Evolutionary conservation across 2,797 vertebrate genomes (phyloP).

Genomic region (Lophotriccus pileatus): DNA sequence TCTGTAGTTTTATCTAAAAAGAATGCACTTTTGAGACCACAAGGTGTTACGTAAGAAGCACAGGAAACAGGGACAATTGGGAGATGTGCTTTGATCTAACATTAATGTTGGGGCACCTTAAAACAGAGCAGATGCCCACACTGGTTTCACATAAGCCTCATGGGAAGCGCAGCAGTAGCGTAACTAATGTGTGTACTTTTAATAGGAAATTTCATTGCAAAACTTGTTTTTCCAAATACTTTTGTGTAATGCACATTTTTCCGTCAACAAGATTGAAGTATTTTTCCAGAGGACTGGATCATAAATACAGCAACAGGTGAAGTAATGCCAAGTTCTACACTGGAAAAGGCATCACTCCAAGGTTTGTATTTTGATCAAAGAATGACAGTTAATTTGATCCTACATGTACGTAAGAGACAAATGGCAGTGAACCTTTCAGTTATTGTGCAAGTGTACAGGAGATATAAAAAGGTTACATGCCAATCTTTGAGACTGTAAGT

Average conservation of each 20-base stretch:
- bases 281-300: neutral
- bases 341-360: neutral
- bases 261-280: neutral
- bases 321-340: neutral
- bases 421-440: neutral
- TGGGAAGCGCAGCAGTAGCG: neutral
- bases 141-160: neutral
- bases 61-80: rapidly evolving
- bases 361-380: neutral
- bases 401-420: rapidly evolving
- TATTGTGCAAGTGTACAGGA: neutral
- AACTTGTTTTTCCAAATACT: neutral
- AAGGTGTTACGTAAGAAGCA: rapidly evolving
- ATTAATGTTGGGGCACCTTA: neutral
- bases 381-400: neutral
- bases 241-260: neutral
- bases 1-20: neutral
- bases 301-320: neutral
- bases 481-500: neutral
- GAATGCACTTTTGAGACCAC: neutral
- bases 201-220: neutral
- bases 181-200: neutral
- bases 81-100: neutral
- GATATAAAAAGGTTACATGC: neutral
- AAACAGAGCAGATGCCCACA: neutral